phyloP scores from a whole-genome alignment of 2,113 vertebrate genomes.

The Actenoides lindsayi region DNA sequence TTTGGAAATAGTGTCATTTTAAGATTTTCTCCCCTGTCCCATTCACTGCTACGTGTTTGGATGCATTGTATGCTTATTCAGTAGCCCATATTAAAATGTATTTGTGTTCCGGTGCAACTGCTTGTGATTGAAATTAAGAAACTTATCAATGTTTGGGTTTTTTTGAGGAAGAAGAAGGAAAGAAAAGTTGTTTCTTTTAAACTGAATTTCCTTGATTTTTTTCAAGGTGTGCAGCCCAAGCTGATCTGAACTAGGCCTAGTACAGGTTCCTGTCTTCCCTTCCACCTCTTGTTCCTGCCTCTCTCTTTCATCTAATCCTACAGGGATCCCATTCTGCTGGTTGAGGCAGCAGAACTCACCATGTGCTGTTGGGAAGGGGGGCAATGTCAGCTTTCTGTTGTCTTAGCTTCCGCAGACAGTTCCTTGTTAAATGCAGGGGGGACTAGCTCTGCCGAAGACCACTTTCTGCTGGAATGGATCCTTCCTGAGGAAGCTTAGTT shows the following conservation, averaged over 20 bases:
- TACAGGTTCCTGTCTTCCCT: background rate
- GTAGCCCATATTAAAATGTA: background rate
- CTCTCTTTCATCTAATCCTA: background rate
- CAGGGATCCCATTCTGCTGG: background rate
- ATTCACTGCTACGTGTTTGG: accelerated
- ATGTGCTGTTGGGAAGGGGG: background rate
- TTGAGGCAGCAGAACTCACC: background rate
- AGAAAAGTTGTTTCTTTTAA: background rate
- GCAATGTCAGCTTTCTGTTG: background rate
- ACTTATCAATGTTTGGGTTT: background rate
- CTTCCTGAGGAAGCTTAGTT: background rate
- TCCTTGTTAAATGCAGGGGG: background rate
- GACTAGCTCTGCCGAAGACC: background rate
- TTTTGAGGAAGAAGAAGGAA: background rate
- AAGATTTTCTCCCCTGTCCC: background rate
- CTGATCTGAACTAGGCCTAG: background rate
- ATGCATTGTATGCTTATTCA: background rate
- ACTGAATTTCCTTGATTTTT: background rate
- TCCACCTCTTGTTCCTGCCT: background rate
- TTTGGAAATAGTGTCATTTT: background rate
- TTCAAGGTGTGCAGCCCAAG: too few species aligned
- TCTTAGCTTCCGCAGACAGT: background rate
- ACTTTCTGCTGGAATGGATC: background rate
- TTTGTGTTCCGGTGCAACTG: background rate
- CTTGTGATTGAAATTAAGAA: background rate